Percentiles rank a stretch among this genome's conserved stretches.
Conservation (phyloP, 2,797 vertebrate genomes). For the Platalea minor region DNA sequence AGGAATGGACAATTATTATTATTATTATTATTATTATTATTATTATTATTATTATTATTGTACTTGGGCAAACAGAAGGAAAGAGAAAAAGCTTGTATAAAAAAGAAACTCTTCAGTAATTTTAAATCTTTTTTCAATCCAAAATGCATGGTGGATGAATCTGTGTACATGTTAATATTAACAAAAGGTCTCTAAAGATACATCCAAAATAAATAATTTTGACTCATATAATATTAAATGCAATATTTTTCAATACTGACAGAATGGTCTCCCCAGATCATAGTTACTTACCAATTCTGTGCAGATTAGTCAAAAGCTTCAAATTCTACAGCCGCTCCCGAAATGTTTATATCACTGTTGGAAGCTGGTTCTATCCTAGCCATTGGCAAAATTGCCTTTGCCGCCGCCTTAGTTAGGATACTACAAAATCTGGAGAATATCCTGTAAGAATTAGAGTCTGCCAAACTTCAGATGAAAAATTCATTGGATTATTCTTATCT, state of each 20-base stretch:
- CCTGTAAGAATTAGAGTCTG: not conserved
- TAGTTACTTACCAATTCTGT: not conserved
- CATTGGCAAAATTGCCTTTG: not conserved
- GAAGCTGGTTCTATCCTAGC: not conserved
- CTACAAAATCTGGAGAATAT: not conserved
- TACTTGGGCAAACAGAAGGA: not conserved
- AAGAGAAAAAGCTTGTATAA: not conserved
- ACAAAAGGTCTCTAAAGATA: not conserved
- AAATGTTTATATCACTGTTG: not conserved
- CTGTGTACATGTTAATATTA: not conserved
- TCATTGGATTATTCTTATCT: not conserved
- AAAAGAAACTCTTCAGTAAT: not conserved
- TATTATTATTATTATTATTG: too few relatives aligned
- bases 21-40: too few relatives aligned
- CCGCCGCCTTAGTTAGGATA: not conserved
- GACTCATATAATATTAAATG: not conserved
- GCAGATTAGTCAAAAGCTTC: not conserved
- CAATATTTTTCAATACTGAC: not conserved
- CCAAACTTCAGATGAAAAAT: not conserved
- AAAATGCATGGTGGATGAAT: not conserved
- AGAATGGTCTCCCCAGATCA: not conserved
- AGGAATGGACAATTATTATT: not conserved
- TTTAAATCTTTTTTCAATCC: not conserved
- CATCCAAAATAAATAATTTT: not conserved
- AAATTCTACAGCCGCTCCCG: not conserved